These are phyloP conservation scores for Arrhopalites spinosus DNA, from an alignment of 2,888 invertebrate species.

Conservation along the genomic window DNA sequence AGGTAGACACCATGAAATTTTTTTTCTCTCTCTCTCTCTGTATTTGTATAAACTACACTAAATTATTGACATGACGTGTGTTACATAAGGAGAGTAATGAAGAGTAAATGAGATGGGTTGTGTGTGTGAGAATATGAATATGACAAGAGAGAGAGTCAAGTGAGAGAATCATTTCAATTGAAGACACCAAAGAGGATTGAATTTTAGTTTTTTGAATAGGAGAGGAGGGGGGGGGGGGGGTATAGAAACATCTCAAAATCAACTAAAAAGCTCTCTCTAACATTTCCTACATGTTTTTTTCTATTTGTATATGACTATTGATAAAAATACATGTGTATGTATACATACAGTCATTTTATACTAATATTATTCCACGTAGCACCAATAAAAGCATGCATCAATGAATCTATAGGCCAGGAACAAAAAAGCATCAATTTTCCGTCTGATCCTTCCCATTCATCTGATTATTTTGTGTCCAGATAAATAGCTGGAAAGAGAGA, in stretches of 20 bases:
- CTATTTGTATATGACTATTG: background rate
- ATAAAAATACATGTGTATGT: background rate
- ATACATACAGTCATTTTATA: background rate
- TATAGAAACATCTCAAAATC: no score
- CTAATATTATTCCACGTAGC: constrained; percentile 36
- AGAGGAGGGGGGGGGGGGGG: no score
- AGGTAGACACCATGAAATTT: background rate
- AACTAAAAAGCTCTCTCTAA: background rate
- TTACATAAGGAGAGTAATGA: constrained; percentile 27
- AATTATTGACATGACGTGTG: constrained; percentile 12
- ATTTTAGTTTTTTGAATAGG: constrained; percentile 40
- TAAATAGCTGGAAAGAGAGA: background rate
- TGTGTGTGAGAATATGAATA: constrained; percentile 27
- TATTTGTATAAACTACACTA: background rate
- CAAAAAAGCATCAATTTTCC: constrained; percentile 51
- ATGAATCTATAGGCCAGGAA: constrained; percentile 40
- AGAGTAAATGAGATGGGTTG: constrained; percentile 39
- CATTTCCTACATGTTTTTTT: background rate
- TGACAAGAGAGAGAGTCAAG: constrained; percentile 14
- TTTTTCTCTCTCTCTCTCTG: background rate
- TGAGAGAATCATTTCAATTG: constrained; percentile 35
- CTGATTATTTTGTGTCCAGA: constrained; percentile 39
- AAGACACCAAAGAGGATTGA: constrained; percentile 40
- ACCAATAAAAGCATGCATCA: constrained; percentile 46
- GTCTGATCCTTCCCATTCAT: constrained; percentile 47